Base-by-base conservation (phyloP, 2,113 vertebrate genomes). In the Sylvicapra grimmia region DNA sequence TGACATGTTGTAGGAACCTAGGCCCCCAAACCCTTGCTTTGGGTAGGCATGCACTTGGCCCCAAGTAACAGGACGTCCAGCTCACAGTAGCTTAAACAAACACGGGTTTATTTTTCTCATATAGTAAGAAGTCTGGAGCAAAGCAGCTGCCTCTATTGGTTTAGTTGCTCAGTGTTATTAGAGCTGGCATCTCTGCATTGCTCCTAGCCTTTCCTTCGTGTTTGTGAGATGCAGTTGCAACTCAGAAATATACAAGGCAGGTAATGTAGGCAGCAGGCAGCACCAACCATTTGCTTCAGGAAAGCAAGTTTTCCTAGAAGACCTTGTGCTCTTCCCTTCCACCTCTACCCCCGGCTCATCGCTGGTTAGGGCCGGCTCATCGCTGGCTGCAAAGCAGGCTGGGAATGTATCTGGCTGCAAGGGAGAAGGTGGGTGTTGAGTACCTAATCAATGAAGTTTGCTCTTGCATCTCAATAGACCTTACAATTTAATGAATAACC, bases 61-160 rank as follows among this genome's bases (percentile, higher is more conserved):
- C 44, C 33, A 75, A 72, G 83, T 49, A 92, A 86, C 61, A 94
- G 90, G 92, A 96, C 95, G 92, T 75, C 47, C 80, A 77, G 65
- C 89, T 84, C 87, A 61, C n/a, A 18, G 92, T 84, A 92, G 51
- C 88, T 93, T 96, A 92, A 96, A 97, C 11, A 93, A 96, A 86
- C 80, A 85, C n/a, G 79, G 10, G 29, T 84, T 94, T 87, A 83
- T 97, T 97, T 96, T 96, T 75, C 89, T 94, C 85, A 3, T 3
- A 4, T 10, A 84, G 79, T 0, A 2, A 58, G 40, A 58, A 65
- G 29, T 87, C 53, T 88, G 53, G 25, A 90, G 33, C 0, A 0
- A 85, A 56, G 85, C 85, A 94, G 85, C 80, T 54, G 85, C 85
- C 27, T 16, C 15, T 94, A 18, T 61, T 96, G 91, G 85, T 94